phyloP scores from a whole-genome alignment of 2,797 vertebrate species.

The Decapterus maruadsi region DNA sequence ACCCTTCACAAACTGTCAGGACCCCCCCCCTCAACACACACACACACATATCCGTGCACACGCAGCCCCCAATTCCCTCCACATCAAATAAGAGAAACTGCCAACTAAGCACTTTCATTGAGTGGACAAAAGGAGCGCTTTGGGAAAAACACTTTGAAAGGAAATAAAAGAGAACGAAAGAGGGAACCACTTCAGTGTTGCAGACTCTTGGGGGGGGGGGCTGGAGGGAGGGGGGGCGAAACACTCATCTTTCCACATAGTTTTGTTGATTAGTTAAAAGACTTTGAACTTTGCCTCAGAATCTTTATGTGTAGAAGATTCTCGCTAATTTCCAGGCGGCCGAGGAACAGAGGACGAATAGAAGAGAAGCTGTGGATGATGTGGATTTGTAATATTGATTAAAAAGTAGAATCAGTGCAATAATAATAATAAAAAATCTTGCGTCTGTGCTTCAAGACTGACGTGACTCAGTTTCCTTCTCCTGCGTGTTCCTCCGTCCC shows the following conservation, averaged over 20 bases:
- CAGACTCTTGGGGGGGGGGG: constrained; percentile 30
- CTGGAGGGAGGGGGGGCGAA: constrained; percentile 29
- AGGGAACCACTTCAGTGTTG: constrained; percentile 65
- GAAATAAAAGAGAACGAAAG: constrained; percentile 71
- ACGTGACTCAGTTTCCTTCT: constrained; percentile 64
- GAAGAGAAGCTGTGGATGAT: constrained; percentile 22
- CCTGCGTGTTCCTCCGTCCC: constrained; percentile 54
- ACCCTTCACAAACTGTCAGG: constrained; percentile 78
- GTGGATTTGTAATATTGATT: constrained; percentile 15
- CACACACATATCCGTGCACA: constrained; percentile 17
- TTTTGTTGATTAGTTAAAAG: constrained; percentile 70
- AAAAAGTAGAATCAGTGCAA: constrained; percentile 23
- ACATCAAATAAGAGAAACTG: constrained; percentile 83
- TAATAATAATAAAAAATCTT: not conserved
- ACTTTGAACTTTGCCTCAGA: constrained; percentile 52
- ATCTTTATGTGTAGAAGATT: constrained; percentile 42
- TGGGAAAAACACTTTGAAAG: constrained; percentile 79
- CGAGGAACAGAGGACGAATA: not conserved
- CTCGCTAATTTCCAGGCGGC: constrained; percentile 36
- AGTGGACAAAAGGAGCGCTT: constrained; percentile 83
- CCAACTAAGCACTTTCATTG: constrained; percentile 86
- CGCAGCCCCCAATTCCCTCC: constrained; percentile 71
- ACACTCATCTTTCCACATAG: constrained; percentile 70
- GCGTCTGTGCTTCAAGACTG: constrained; percentile 5
- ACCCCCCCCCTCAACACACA: constrained; percentile 41